Evolutionary conservation across 2,888 invertebrate genomes (phyloP), one percentile per base, ranked within the genome.

Genomic region (Keiferia lycopersicella): DNA sequence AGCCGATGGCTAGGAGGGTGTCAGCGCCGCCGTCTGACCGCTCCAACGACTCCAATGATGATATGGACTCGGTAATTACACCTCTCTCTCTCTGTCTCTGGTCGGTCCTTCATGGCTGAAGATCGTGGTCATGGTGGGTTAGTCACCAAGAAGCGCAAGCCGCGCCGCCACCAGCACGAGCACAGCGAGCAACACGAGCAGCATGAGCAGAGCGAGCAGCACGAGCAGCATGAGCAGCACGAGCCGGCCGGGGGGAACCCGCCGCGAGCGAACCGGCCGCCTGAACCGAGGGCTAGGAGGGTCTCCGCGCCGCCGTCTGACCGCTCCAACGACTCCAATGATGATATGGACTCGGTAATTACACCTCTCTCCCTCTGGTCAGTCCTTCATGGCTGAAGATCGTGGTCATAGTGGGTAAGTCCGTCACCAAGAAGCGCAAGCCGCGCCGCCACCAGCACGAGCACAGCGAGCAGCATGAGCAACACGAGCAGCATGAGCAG

Each of bases 91-190:
- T n/a, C n/a, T n/a, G n/a, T n/a, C n/a, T n/a, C n/a, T n/a, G n/a
- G n/a, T n/a, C n/a, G n/a, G n/a, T n/a, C n/a, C n/a, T n/a, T n/a
- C n/a, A n/a, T n/a, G n/a, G n/a, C n/a, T n/a, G n/a, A n/a, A n/a
- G n/a, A n/a, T n/a, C n/a, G n/a, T n/a, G n/a, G n/a, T n/a, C n/a
- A n/a, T n/a, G n/a, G n/a, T n/a, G n/a, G n/a, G n/a, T n/a, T n/a
- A 95, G 97, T 97, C 62, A 96, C 95, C 65, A 97, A 96, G 81
- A 95, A 96, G 82, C 96, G 96, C 83, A 95, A 95, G 79, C 93
- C 94, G 71, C 94, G 94, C 81, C 95, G 94, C 78, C 92, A 93
- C 63, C 34, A 34, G 34, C 34, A 34, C 34, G 34, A 34, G 66
- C 83, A 90, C 71, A 93, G 92, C 70, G 81, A 77, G 66, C 3